Evolutionary conservation across 1,140 invertebrate species (phyloP), one percentile per base, ranked within the genome.

Genomic region (Drosophila santomea): DNA sequence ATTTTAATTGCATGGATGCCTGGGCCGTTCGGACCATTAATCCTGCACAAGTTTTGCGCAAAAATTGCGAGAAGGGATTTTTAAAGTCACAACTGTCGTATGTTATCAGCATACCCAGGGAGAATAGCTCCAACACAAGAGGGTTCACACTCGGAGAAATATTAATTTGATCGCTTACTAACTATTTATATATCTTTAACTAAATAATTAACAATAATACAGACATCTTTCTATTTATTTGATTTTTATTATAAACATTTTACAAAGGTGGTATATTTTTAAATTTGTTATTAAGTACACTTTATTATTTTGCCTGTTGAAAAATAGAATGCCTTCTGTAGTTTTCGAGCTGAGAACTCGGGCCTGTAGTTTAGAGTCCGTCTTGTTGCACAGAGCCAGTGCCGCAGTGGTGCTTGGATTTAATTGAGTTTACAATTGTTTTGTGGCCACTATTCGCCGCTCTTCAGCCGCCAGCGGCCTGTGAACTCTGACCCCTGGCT

Each of bases 341-440:
- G 38, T 38, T 54, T 41, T 72, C 39, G n/a, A 25, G 55, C 58
- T 41, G 23, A 63, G 39, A 80, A 83, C 55, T 79, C 78, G 56
- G 25, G 56, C 36, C 68, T 69, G 61, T 63, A 84, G 80, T 75
- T 76, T 75, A 79, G 71, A 57, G 71, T 66, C 63, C 47, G 44
- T 41, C 44, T 62, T 47, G 32, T 32, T 36, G 47, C 54, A 25
- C 47, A 7, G 57, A 20, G 51, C 7, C 23, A 55, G 44, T 80
- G 83, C 51, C 75, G 67, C 84, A 74, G 71, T 73, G 84, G 67
- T 77, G 80, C 84, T 90, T 88, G 79, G 77, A 80, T 89, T 89
- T 89, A 89, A 89, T 89, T 89, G 84, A 89, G 84, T 89, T 89
- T 84, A 76, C 85, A 89, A 89, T 89, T 89, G 80, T 80, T 89